Percentiles rank a stretch among this genome's conserved stretches.
Conservation (phyloP, 2,113 vertebrate species). For the Anhinga anhinga region DNA sequence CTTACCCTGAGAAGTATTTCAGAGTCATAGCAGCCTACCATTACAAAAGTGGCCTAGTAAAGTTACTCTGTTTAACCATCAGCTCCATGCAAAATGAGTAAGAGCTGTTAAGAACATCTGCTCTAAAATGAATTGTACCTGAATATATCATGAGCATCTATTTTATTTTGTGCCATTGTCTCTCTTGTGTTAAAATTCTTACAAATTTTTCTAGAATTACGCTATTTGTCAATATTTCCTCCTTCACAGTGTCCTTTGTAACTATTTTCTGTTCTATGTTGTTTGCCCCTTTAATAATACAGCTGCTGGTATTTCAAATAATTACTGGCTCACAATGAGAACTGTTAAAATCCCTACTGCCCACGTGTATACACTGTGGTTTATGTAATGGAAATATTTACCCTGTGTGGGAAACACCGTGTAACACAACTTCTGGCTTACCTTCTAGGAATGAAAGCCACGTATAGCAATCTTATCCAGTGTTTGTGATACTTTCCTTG, state of each 20-base stretch:
- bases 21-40: not conserved
- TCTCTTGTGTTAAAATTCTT: not conserved
- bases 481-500: not conserved
- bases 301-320: not conserved
- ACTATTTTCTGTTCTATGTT: not conserved
- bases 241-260: not conserved
- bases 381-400: conserved; percentile 27
- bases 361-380: not conserved
- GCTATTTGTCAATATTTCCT: not conserved
- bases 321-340: not conserved
- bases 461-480: not conserved
- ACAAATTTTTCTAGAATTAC: not conserved
- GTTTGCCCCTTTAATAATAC: not conserved
- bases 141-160: not conserved
- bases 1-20: not conserved
- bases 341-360: not conserved
- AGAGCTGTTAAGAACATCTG: not conserved
- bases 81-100: not conserved
- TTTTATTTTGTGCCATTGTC: not conserved
- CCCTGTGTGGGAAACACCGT: not conserved
- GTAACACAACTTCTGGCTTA: not conserved
- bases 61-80: not conserved
- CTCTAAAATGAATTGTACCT: not conserved
- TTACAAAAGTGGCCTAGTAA: not conserved
- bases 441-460: not conserved